Base-by-base conservation (phyloP, 2,888 invertebrate species). In the Bellardia bayeri region DNA sequence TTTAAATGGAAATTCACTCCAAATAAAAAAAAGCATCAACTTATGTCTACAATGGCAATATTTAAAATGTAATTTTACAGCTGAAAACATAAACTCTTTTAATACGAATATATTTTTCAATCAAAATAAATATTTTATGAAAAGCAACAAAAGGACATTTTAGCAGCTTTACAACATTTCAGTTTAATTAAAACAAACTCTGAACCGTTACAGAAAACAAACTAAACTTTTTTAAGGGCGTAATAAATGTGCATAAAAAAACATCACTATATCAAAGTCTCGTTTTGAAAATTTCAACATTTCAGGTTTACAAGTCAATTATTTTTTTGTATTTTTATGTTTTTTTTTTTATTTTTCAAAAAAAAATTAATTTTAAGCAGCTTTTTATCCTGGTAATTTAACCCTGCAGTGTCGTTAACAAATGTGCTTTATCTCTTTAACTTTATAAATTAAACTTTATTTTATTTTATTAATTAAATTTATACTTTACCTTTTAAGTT, bases 401-500 rank as follows among this genome's bases (percentile, higher is more conserved):
- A 40, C 23, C n/a, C 37, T 66, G 42, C 42, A 16, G 16, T 42
- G n/a, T 2, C 1, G 23, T 66, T 66, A 23, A 56, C 45, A 45
- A 45, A 37, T 11, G 45, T 45, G 45, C 45, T 37, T 30, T 58
- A 61, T n/a, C 66, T 64, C 71, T 33, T 30, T 30, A 49, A 30
- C 49, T 8, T 76, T 51, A 63, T 42, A 51, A 63, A n/a, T 69
- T 69, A 16, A 51, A 68, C 40, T 69, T 68, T 75, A 61, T 58
- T 69, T 68, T 75, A 61, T 58, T 61, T 68, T 68, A n/a, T 69
- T 33, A 51, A 14, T 75, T 68, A 51, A 68, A 61, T 82, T 82
- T 63, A 66, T 75, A 58, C 42, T 75, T 61, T 74, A 82, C n/a
- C 37, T 71, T 64, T 74, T 86, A 72, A 82, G 69, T 82, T 80